Evolutionary conservation across 2,797 vertebrate species (phyloP), one percentile per base, ranked within the genome.

Genomic region (Crocidura indochinensis): DNA sequence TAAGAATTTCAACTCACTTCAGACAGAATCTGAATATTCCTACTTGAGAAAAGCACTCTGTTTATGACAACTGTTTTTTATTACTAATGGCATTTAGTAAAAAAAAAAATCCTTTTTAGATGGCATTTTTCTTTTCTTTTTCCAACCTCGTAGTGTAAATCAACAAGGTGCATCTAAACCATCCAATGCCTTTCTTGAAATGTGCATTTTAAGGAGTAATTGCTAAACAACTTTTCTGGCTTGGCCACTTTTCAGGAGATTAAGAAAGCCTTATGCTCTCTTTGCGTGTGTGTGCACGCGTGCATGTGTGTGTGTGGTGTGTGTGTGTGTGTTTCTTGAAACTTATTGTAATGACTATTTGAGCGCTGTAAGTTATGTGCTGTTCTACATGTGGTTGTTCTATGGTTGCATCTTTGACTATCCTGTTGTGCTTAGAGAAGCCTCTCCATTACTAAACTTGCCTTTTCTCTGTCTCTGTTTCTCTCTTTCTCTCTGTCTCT

Each of bases 111-210:
- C 76, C 87, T 94, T 96, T 84, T 84, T 79, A 94, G 81, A 95
- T 96, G 82, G 31, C 88, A 4, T 22, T 51, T 10, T 46, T 74
- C 27, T 20, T 82, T 74, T 87, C 84, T 10, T 19, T 87, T 72
- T 71, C 65, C 88, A 83, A 78, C 51, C 4, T n/a, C 76, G 73
- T 84, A 91, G 94, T 49, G 94, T 75, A 95, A 95, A 83, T 93
- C 84, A 86, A 75, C 87, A 95, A 93, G 96, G 97, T 97, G 97
- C 97, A 91, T 94, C 93, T 76, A 96, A 96, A 95, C 96, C 97
- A 95, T 94, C 90, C 77, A 96, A 94, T 97, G 97, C 97, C 97
- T 98, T 97, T 97, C 91, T 96, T 90, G 82, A 96, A 94, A 92
- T 91, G 22, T 94, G 79, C 31, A n/a, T 79, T 94, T 74, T 87